A percentile compares a stretch with the other conserved stretches of the same genome.
Evolutionary conservation across 2,113 vertebrate genomes (phyloP).

Genomic region (Chroicocephalus ridibundus): DNA sequence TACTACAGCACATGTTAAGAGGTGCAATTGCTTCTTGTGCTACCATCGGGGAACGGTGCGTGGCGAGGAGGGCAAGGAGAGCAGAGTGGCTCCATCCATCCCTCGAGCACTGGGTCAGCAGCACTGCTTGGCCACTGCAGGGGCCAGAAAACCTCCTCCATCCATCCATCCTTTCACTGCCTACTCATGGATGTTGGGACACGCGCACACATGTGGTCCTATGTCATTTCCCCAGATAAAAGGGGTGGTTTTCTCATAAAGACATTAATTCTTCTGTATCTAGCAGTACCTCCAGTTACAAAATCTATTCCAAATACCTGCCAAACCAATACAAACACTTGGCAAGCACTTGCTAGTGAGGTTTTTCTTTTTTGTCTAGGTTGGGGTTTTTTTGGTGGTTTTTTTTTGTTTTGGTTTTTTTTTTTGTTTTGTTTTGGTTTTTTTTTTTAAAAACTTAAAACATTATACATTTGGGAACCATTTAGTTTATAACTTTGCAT

Average conservation of each 20-base stretch:
- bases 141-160: not conserved
- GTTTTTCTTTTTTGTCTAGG: not conserved
- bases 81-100: accelerated
- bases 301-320: slow-evolving; percentile 10
- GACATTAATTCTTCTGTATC: not conserved
- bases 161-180: not conserved
- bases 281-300: not conserved
- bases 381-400: not conserved
- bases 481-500: slow-evolving; percentile 51
- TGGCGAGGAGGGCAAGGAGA: not conserved
- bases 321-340: slow-evolving; percentile 53
- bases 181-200: not conserved
- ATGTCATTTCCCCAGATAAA: not conserved
- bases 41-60: accelerated
- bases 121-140: not conserved
- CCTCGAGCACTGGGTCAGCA: accelerated
- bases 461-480: slow-evolving; percentile 50
- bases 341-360: not conserved
- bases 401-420: not conserved
- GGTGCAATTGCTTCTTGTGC: not conserved
- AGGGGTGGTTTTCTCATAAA: not conserved
- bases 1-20: not conserved
- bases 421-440: not conserved
- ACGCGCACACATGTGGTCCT: not conserved
- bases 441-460: not conserved